A percentile compares a stretch with the other conserved stretches of the same genome.
phyloP scores from a whole-genome alignment of 1,140 invertebrate species.

The Apis florea region DNA sequence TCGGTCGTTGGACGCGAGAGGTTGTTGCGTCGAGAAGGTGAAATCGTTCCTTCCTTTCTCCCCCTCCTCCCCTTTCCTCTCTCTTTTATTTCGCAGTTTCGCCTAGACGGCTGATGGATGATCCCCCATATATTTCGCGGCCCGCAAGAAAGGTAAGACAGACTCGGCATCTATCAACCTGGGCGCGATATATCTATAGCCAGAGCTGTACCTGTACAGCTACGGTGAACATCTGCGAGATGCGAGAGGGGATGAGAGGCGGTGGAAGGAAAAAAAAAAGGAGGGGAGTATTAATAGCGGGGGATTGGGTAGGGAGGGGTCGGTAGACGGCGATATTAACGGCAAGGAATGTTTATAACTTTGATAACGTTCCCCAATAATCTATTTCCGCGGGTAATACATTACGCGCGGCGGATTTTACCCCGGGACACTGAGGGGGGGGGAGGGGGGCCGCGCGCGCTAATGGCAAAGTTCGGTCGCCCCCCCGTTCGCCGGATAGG shows the following conservation, averaged over 20 bases:
- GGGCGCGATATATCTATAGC: conserved; percentile 55
- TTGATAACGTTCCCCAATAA: conserved; percentile 65
- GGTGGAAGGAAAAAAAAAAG: not conserved
- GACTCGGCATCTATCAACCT: conserved; percentile 66
- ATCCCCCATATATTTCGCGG: conserved; percentile 63
- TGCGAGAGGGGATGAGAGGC: not conserved
- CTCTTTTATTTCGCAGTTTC: conserved; percentile 35
- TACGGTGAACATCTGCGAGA: conserved; percentile 24
- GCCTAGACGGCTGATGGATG: conserved; percentile 64
- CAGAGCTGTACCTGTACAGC: conserved; percentile 31
- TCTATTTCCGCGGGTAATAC: conserved; percentile 65
- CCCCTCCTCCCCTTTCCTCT: conserved; percentile 2
- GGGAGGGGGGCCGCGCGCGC: conserved; percentile 2
- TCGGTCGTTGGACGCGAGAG: not conserved
- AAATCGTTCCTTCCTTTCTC: conserved; percentile 27
- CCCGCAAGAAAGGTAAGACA: conserved; percentile 66
- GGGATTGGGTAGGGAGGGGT: conserved; percentile 35
- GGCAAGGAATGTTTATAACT: conserved; percentile 66
- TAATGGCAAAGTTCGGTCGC: conserved; percentile 65
- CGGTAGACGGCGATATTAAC: conserved; percentile 52
- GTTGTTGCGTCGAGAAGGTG: not conserved
- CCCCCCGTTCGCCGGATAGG: conserved; percentile 13
- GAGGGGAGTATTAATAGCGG: conserved; percentile 54
- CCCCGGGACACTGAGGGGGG: not conserved
- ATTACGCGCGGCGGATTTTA: conserved; percentile 56